These are phyloP conservation scores for Oncopodura yosiiana DNA, from an alignment of 1,140 invertebrate species.

Conservation along the genomic window DNA sequence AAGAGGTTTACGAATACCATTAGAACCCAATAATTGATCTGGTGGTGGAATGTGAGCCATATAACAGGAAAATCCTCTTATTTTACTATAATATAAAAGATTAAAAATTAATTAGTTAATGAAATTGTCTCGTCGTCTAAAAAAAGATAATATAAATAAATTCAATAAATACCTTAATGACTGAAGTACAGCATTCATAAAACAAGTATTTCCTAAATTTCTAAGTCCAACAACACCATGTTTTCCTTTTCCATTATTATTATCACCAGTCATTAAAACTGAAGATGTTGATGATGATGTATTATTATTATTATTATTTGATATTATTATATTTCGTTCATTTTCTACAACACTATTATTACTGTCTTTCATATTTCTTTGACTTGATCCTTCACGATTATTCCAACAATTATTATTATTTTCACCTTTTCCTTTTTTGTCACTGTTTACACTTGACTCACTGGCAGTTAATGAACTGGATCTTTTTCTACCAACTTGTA, in stretches of 20 bases:
- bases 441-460: too few relatives aligned
- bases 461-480: too few relatives aligned
- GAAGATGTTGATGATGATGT: neutral
- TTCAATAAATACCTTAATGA: conserved; percentile 57
- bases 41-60: conserved; percentile 63
- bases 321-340: too few relatives aligned
- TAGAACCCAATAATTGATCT: neutral
- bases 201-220: conserved; percentile 79
- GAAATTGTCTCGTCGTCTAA: neutral
- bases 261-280: neutral
- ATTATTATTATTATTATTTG: neutral
- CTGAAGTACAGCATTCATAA: conserved; percentile 80
- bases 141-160: neutral
- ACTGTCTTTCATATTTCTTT: too few relatives aligned
- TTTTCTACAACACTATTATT: too few relatives aligned
- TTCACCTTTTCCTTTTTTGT: too few relatives aligned
- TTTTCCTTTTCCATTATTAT: too few relatives aligned
- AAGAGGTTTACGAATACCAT: neutral
- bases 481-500: too few relatives aligned
- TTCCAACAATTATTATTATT: too few relatives aligned
- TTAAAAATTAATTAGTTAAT: conserved; percentile 19
- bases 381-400: too few relatives aligned
- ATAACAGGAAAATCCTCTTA: conserved; percentile 72
- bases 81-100: conserved; percentile 52
- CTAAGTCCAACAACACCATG: conserved; percentile 55